Evolutionary conservation across 2,113 vertebrate species (phyloP), one percentile per base, ranked within the genome.

Genomic region (Odocoileus virginianus): DNA sequence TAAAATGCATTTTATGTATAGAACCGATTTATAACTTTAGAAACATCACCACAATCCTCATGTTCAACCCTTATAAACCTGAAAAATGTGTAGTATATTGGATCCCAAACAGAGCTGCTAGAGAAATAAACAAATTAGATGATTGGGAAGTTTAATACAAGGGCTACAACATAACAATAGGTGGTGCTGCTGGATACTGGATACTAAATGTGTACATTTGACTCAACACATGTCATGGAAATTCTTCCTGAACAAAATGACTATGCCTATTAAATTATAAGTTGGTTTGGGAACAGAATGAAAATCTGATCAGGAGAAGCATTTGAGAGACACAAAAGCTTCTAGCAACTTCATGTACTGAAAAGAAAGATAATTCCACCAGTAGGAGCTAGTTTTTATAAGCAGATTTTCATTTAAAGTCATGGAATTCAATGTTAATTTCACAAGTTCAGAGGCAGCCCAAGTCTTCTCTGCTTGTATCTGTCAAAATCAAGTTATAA

Each of bases 121-220:
- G 28, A 95, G 61, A 87, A 88, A 95, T 33, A 81, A 87, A 28
- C 36, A 43, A 58, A 79, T 33, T 30, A 17, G n/a, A 30, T 55
- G 13, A 7, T 47, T 40, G 36, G 47, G 14, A 92, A 71, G 33
- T 76, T 78, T 17, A n/a, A 52, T 19, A 74, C 83, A 91, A 79
- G 23, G 94, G 33, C 28, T n/a, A 12, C 17, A n/a, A 86, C 50
- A 93, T 33, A 94, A 96, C 96, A 97, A 91, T 67, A 96, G 87
- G 95, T 83, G 95, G 97, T 88, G 96, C 95, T 95, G 93, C 97
- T 94, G 74, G 86, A 84, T 76, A 27, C 95, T 83, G 76, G 58
- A 85, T 57, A 40, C 60, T 76, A 64, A 82, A 17, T 10, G 19
- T 6, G 28, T 13, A 71, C 57, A 47, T 91, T 90, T 7, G 33